Conservation (phyloP, 2,113 vertebrate species). For the Chrysemys picta region DNA sequence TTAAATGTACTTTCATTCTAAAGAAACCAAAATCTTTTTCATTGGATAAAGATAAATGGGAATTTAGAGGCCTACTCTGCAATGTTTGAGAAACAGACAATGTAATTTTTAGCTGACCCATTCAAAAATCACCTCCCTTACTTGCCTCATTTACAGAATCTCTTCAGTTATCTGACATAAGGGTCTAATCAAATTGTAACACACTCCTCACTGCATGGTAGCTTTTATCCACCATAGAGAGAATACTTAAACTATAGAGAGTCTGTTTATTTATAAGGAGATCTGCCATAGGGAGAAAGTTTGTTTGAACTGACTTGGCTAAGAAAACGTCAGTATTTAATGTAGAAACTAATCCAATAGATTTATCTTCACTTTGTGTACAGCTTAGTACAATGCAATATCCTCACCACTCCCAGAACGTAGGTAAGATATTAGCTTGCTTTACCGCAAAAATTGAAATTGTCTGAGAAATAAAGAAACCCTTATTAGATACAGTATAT, state of each 20-base stretch:
- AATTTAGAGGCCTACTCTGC: not conserved
- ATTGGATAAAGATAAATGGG: not conserved
- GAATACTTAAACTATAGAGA: conserved; percentile 18
- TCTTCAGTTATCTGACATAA: conserved; percentile 24
- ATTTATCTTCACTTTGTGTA: conserved; percentile 24
- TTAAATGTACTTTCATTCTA: too few species aligned
- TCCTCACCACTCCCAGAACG: not conserved
- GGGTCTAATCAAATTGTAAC: conserved; percentile 36
- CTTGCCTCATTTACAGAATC: not conserved
- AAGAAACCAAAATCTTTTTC: not conserved
- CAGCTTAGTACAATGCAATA: not conserved
- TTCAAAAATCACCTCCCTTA: not conserved
- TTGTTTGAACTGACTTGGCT: not conserved
- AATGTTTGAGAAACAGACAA: not conserved
- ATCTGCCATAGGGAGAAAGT: not conserved
- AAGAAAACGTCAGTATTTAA: not conserved
- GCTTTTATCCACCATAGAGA: conserved; percentile 12
- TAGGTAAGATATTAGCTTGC: rapidly evolving
- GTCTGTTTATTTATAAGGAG: not conserved
- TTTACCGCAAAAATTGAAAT: not conserved
- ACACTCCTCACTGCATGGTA: conserved; percentile 20
- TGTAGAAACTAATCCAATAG: not conserved
- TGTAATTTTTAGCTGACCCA: not conserved
- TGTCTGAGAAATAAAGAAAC: not conserved
- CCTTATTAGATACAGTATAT: not conserved